These are phyloP conservation scores for Drosophila colorata DNA, from an alignment of 2,888 invertebrate genomes.

Conservation along the genomic window DNA sequence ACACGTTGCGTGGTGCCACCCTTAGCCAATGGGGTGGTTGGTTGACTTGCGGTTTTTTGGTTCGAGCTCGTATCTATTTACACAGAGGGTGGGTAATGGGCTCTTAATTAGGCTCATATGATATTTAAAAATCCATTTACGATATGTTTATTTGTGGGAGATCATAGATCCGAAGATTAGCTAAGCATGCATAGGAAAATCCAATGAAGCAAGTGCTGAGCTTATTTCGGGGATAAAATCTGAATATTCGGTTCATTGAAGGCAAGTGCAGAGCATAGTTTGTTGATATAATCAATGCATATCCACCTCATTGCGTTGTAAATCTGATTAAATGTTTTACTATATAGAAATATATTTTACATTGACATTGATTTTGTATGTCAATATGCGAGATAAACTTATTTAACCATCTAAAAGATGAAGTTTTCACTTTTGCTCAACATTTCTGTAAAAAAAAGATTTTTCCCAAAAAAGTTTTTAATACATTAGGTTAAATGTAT, in stretches of 20 bases:
- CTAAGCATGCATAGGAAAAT: conserved; percentile 8
- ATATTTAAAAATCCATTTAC: conserved; percentile 56
- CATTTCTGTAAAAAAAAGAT: no score
- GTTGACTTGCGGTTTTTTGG: conserved; percentile 69
- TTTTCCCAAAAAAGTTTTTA: no score
- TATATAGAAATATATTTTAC: no score
- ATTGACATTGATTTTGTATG: background rate
- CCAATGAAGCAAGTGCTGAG: conserved; percentile 36
- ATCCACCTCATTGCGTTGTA: background rate
- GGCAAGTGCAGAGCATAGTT: no score
- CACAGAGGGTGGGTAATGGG: conserved; percentile 75
- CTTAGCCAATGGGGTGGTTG: conserved; percentile 50
- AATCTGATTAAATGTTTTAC: background rate
- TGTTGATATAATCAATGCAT: background rate
- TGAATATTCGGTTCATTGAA: conserved; percentile 39
- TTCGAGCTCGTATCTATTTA: conserved; percentile 67
- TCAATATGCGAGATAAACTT: no score
- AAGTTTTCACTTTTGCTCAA: no score
- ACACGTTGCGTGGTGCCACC: conserved; percentile 38
- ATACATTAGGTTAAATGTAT: no score
- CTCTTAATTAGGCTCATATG: conserved; percentile 82
- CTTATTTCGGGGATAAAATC: conserved; percentile 18
- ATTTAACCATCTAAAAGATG: no score
- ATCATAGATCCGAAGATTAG: conserved; percentile 37
- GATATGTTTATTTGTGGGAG: conserved; percentile 32